Percentiles rank a stretch among this genome's conserved stretches.
Conservation (phyloP, 2,888 invertebrate species). For the Meloe dianella region DNA sequence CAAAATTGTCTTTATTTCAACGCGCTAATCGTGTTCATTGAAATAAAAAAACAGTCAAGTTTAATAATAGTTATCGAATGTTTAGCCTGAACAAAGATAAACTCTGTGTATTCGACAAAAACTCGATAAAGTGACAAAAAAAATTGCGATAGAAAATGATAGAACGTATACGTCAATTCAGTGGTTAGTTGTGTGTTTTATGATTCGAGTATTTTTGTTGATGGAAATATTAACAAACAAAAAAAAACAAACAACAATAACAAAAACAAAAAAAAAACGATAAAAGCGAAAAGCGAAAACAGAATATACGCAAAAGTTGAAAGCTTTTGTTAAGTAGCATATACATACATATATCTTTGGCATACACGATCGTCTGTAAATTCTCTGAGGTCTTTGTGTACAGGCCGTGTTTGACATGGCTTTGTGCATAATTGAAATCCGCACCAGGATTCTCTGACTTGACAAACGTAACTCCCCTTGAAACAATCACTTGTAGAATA, state of each 20-base stretch:
- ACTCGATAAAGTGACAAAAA: slow-evolving; percentile 29
- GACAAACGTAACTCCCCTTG: slow-evolving; percentile 30
- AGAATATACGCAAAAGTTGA: not conserved
- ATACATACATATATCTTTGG: slow-evolving; percentile 31
- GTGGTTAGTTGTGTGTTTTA: not conserved
- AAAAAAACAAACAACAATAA: not conserved
- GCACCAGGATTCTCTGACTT: slow-evolving; percentile 22
- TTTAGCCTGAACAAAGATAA: slow-evolving; percentile 24
- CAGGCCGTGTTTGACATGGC: slow-evolving; percentile 25
- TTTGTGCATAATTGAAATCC: slow-evolving; percentile 37
- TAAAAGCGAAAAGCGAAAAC: not conserved
- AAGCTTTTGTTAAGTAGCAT: slow-evolving; percentile 28
- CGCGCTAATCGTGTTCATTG: too few species aligned
- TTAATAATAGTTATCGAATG: slow-evolving; percentile 23
- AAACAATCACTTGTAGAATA: slow-evolving; percentile 35
- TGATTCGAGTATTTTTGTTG: slow-evolving; percentile 6
- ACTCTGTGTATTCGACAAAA: slow-evolving; percentile 24
- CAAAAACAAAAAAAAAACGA: not conserved
- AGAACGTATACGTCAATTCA: not conserved
- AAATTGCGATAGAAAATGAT: not conserved
- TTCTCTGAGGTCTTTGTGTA: slow-evolving; percentile 31
- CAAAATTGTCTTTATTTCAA: too few species aligned
- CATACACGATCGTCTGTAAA: slow-evolving; percentile 31
- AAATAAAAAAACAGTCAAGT: too few species aligned
- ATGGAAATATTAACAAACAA: slow-evolving; percentile 10